Evolutionary conservation across 2,888 invertebrate genomes (phyloP).

Genomic region (Ormyrus nitidulus): DNA sequence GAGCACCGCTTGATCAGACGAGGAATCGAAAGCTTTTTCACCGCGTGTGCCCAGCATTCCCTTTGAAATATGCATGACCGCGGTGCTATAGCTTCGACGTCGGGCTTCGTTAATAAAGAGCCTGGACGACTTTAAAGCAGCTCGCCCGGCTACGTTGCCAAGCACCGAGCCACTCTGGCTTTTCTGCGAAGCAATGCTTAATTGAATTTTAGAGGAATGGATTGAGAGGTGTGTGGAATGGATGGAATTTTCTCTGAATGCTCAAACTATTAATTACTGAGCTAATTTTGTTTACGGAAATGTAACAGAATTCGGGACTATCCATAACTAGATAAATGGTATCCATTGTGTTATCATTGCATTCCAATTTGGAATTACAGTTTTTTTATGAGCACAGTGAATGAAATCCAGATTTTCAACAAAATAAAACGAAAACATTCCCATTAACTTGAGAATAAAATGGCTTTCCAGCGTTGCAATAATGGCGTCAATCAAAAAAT

Average conservation of each 20-base stretch:
- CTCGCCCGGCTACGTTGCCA: not conserved
- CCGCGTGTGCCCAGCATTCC: not conserved
- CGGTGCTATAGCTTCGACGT: not conserved
- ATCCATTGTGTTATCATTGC: too few relatives aligned
- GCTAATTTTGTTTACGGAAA: too few relatives aligned
- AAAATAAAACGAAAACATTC: too few relatives aligned
- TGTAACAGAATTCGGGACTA: too few relatives aligned
- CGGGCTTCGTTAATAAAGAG: slow-evolving; percentile 25
- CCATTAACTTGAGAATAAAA: too few relatives aligned
- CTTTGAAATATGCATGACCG: slow-evolving; percentile 52
- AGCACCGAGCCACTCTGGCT: not conserved
- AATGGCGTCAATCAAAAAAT: too few relatives aligned
- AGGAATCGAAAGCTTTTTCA: slow-evolving; percentile 32
- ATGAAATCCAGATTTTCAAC: too few relatives aligned
- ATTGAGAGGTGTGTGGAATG: not conserved
- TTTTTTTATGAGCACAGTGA: too few relatives aligned
- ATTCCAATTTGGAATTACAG: too few relatives aligned
- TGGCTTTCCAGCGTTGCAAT: too few relatives aligned
- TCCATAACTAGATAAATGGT: too few relatives aligned
- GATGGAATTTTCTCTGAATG: not conserved
- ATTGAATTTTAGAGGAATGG: not conserved
- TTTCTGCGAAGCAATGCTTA: not conserved
- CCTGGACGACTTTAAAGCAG: slow-evolving; percentile 26
- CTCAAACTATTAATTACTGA: too few relatives aligned
- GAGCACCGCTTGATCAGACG: slow-evolving; percentile 6